phyloP scores from a whole-genome alignment of 2,113 vertebrate species.

The Psophia crepitans region DNA sequence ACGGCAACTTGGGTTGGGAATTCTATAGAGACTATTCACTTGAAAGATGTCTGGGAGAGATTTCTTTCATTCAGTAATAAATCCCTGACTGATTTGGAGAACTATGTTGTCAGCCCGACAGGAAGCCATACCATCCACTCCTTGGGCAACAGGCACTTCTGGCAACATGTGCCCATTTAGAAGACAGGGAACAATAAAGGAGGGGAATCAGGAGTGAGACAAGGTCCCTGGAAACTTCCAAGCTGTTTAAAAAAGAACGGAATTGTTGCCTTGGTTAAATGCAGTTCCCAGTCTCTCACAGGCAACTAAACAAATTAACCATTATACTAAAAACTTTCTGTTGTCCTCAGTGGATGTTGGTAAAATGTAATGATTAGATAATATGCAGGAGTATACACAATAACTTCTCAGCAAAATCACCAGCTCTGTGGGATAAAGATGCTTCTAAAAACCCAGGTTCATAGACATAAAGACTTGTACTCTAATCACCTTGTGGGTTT shows the following conservation, averaged over 20 bases:
- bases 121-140: conserved; percentile 17
- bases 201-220: not conserved
- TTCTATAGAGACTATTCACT: conserved; percentile 9
- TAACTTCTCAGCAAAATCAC: not conserved
- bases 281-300: not conserved
- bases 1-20: not conserved
- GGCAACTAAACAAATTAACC: not conserved
- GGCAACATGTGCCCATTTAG: not conserved
- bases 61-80: conserved; percentile 31
- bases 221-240: conserved; percentile 8
- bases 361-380: not conserved
- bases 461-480: not conserved
- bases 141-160: not conserved
- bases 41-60: not conserved
- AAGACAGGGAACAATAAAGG: not conserved
- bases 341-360: not conserved
- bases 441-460: not conserved
- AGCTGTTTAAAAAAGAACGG: not conserved
- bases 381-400: not conserved
- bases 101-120: not conserved
- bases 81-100: conserved; percentile 27
- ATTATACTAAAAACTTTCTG: not conserved
- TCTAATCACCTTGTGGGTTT: not conserved
- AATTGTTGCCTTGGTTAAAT: not conserved
- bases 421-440: not conserved